These are phyloP conservation scores for Luehdorfia chinensis DNA, from an alignment of 1,140 invertebrate genomes.

Conservation along the genomic window DNA sequence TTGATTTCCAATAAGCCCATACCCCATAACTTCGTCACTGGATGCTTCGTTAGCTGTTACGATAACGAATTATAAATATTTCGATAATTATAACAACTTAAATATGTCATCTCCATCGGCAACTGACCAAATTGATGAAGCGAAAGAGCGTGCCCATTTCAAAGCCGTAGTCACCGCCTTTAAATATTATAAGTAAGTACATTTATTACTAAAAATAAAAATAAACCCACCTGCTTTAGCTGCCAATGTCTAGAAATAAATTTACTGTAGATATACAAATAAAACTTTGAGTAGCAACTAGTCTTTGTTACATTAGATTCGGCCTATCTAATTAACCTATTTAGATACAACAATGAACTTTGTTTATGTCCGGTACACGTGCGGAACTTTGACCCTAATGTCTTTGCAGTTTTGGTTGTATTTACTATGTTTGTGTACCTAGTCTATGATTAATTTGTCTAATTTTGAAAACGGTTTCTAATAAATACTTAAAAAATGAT, in stretches of 20 bases:
- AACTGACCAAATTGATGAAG: conserved; percentile 76
- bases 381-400: conserved; percentile 32
- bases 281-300: conserved; percentile 38
- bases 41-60: too few relatives aligned
- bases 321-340: conserved; percentile 58
- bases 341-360: conserved; percentile 52
- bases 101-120: conserved; percentile 48
- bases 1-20: too few relatives aligned
- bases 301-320: conserved; percentile 34
- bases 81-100: too few relatives aligned
- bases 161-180: conserved; percentile 87
- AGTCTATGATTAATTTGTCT: too few relatives aligned
- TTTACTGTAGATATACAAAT: too few relatives aligned
- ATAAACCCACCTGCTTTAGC: too few relatives aligned
- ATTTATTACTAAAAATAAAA: conserved; percentile 28
- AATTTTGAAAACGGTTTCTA: too few relatives aligned
- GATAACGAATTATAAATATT: too few relatives aligned
- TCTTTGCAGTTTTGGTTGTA: conserved; percentile 26
- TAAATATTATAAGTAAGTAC: conserved; percentile 86
- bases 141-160: conserved; percentile 87
- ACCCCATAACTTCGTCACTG: too few relatives aligned
- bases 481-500: too few relatives aligned
- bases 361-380: conserved; percentile 45
- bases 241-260: too few relatives aligned
- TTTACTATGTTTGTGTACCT: too few relatives aligned